A percentile compares a stretch with the other conserved stretches of the same genome.
Conservation (phyloP, 1,140 invertebrate genomes). For the Drosophila willistoni region DNA sequence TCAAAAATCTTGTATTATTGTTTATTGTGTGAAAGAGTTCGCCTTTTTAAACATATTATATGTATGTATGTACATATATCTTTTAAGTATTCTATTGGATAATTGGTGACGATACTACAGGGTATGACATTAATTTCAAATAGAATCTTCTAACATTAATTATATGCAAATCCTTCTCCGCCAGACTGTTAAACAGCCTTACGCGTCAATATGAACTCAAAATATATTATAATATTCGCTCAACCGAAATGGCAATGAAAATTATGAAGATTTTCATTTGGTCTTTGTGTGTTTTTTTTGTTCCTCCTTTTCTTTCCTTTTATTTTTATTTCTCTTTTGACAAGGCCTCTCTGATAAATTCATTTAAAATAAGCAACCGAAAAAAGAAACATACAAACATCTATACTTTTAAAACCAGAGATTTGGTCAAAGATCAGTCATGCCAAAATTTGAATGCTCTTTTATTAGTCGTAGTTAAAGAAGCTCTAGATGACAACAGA, state of each 20-base stretch:
- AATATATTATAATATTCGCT: slow-evolving; percentile 18
- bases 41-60: too few species aligned
- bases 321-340: slow-evolving; percentile 30
- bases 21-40: too few species aligned
- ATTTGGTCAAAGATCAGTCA: neutral
- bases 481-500: too few species aligned
- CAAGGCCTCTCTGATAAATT: slow-evolving; percentile 59
- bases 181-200: slow-evolving; percentile 72
- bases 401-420: slow-evolving; percentile 1
- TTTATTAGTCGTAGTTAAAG: neutral
- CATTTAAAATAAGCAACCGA: slow-evolving; percentile 48
- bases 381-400: slow-evolving; percentile 20
- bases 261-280: slow-evolving; percentile 63
- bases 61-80: too few species aligned
- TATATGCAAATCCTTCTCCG: slow-evolving; percentile 61
- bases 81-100: too few species aligned
- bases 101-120: too few species aligned
- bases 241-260: slow-evolving; percentile 59
- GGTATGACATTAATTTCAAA: neutral
- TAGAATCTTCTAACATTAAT: slow-evolving; percentile 44
- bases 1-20: too few species aligned
- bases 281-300: slow-evolving; percentile 30
- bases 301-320: slow-evolving; percentile 7
- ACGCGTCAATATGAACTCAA: slow-evolving; percentile 59
- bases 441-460: neutral